Conservation (phyloP, 2,113 vertebrate genomes). For the Anguilla rostrata region DNA sequence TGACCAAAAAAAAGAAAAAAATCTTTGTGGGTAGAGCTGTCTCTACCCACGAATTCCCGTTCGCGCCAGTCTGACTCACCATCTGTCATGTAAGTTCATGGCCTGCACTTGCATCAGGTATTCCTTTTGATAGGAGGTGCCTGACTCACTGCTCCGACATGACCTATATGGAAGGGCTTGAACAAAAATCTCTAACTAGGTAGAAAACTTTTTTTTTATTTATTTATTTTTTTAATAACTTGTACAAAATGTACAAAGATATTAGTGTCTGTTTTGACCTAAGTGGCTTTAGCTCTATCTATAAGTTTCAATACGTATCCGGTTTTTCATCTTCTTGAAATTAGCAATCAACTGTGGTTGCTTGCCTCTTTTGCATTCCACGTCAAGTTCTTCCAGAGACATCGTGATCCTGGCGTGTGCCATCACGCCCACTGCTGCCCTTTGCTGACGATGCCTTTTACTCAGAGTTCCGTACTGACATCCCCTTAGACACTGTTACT, state of each 20-base stretch:
- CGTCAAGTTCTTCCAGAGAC: neutral
- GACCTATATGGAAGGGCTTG: neutral
- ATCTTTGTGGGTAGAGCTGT: neutral
- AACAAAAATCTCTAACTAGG: neutral
- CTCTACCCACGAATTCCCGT: neutral
- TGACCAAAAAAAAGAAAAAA: neutral
- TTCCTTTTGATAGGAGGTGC: neutral
- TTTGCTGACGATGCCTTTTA: neutral
- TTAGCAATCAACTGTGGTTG: neutral
- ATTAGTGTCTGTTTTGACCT: neutral
- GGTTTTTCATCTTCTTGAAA: too few species aligned
- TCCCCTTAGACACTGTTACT: neutral
- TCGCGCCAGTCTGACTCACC: constrained; percentile 1
- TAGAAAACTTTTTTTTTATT: too few species aligned
- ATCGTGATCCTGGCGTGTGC: neutral
- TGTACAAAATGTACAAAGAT: neutral
- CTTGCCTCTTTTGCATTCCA: neutral
- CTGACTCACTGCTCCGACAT: neutral
- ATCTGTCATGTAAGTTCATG: neutral
- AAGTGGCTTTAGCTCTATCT: neutral
- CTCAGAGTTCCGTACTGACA: neutral
- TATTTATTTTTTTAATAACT: neutral
- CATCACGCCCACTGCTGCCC: neutral
- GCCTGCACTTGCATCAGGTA: neutral
- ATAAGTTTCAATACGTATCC: too few species aligned